These are phyloP conservation scores for Psittacula cyanocephala DNA, from an alignment of 2,113 vertebrate species.

Conservation along the genomic window DNA sequence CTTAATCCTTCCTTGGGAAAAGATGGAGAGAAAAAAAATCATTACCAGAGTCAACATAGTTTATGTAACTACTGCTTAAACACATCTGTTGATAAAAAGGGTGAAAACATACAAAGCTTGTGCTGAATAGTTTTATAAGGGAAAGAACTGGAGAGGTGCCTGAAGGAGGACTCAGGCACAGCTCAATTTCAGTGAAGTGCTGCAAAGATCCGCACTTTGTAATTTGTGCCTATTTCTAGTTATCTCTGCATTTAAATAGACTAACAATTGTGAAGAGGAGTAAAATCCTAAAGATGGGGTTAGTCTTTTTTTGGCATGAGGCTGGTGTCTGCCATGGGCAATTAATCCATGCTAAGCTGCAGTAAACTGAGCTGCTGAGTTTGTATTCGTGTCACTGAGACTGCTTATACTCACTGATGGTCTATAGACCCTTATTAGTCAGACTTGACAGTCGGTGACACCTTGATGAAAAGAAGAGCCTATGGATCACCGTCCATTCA, in stretches of 20 bases:
- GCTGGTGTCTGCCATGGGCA: neutral
- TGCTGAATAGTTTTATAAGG: neutral
- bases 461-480: neutral
- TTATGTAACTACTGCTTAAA: neutral
- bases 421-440: constrained; percentile 19
- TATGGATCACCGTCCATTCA: neutral
- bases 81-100: neutral
- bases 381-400: constrained; percentile 27
- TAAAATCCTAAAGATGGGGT: neutral
- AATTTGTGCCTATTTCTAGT: neutral
- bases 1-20: no score
- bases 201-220: neutral
- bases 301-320: neutral
- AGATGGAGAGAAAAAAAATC: neutral
- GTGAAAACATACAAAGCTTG: neutral
- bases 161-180: neutral
- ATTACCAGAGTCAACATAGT: neutral
- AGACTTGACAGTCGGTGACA: constrained; percentile 14
- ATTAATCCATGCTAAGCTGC: constrained; percentile 38
- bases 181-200: neutral
- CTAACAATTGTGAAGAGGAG: neutral
- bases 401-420: neutral
- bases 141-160: neutral
- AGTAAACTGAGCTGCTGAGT: constrained; percentile 26
- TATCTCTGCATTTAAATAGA: neutral